Evolutionary conservation across 2,113 vertebrate species (phyloP).

Genomic region (Notechis scutatus): DNA sequence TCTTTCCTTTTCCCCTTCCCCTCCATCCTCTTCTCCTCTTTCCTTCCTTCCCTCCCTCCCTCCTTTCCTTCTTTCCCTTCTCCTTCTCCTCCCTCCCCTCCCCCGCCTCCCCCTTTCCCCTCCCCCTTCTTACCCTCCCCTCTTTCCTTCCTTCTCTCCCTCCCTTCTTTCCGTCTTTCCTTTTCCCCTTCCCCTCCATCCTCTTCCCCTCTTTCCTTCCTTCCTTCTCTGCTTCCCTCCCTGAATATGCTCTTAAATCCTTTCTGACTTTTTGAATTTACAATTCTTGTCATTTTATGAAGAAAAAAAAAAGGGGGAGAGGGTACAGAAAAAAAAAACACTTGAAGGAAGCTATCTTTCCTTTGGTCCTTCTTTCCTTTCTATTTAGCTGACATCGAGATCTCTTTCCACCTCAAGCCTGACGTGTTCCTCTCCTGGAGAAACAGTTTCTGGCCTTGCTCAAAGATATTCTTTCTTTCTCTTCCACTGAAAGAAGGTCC

Average conservation of each 20-base stretch:
- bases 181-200: too few relatives aligned
- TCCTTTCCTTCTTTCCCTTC: neutral
- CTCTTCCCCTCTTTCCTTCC: too few relatives aligned
- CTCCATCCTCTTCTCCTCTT: too few relatives aligned
- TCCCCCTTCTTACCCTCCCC: too few relatives aligned
- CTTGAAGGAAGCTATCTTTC: slow-evolving; percentile 56
- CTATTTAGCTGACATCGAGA: slow-evolving; percentile 68
- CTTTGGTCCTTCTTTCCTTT: slow-evolving; percentile 42
- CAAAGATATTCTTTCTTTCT: slow-evolving; percentile 57
- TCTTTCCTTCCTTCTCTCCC: too few relatives aligned
- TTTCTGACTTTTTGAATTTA: slow-evolving; percentile 30
- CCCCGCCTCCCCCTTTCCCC: too few relatives aligned
- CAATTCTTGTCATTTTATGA: slow-evolving; percentile 15
- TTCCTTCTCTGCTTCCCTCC: neutral
- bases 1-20: too few relatives aligned
- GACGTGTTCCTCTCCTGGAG: slow-evolving; percentile 68
- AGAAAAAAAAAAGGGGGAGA: neutral
- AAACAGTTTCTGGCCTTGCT: slow-evolving; percentile 75
- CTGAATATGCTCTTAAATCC: slow-evolving; percentile 58
- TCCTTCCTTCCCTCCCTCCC: too few relatives aligned
- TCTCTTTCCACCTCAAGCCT: slow-evolving; percentile 73
- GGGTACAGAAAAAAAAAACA: slow-evolving; percentile 30
- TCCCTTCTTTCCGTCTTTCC: too few relatives aligned
- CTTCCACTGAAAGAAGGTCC: neutral
- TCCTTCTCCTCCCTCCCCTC: neutral